These are phyloP conservation scores for Halocaridina rubra DNA, from an alignment of 2,888 invertebrate genomes.

Conservation along the genomic window DNA sequence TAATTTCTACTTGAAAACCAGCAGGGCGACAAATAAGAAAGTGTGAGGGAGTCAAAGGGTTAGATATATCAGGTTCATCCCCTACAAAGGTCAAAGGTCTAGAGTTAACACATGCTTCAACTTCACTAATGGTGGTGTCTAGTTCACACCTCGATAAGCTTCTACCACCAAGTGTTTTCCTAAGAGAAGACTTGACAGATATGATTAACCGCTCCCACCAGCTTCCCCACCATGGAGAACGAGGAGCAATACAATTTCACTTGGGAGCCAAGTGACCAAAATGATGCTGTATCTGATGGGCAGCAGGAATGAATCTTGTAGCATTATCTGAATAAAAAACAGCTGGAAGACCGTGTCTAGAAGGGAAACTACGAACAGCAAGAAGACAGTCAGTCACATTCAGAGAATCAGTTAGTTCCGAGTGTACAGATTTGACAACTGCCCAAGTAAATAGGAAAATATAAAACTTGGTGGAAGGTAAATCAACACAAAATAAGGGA, in stretches of 20 bases:
- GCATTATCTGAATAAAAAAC: slow-evolving; percentile 66
- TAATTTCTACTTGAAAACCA: slow-evolving; percentile 27
- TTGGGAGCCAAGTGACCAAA: slow-evolving; percentile 58
- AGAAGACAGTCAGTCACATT: slow-evolving; percentile 60
- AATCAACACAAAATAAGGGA: too few species aligned
- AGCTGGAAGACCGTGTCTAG: too few species aligned
- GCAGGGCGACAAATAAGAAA: slow-evolving; percentile 40
- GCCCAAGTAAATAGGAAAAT: too few species aligned
- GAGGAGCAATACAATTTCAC: slow-evolving; percentile 68
- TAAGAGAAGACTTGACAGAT: slow-evolving; percentile 67
- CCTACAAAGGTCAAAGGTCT: slow-evolving; percentile 66
- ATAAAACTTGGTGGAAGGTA: too few species aligned
- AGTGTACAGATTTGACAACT: slow-evolving; percentile 65
- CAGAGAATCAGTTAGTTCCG: slow-evolving; percentile 65
- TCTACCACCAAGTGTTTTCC: slow-evolving; percentile 67
- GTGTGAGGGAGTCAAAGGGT: slow-evolving; percentile 42
- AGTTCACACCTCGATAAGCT: slow-evolving; percentile 66
- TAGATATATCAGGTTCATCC: slow-evolving; percentile 64
- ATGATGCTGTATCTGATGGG: not conserved
- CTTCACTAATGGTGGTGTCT: slow-evolving; percentile 66
- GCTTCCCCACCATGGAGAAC: slow-evolving; percentile 70
- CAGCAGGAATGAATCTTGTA: slow-evolving; percentile 64
- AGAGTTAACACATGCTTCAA: slow-evolving; percentile 66
- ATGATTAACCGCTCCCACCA: slow-evolving; percentile 69
- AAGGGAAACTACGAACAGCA: too few species aligned